A percentile compares a stretch with the other conserved stretches of the same genome.
These are phyloP conservation scores for Prorops nasuta DNA, from an alignment of 1,140 invertebrate species.

Conservation along the genomic window DNA sequence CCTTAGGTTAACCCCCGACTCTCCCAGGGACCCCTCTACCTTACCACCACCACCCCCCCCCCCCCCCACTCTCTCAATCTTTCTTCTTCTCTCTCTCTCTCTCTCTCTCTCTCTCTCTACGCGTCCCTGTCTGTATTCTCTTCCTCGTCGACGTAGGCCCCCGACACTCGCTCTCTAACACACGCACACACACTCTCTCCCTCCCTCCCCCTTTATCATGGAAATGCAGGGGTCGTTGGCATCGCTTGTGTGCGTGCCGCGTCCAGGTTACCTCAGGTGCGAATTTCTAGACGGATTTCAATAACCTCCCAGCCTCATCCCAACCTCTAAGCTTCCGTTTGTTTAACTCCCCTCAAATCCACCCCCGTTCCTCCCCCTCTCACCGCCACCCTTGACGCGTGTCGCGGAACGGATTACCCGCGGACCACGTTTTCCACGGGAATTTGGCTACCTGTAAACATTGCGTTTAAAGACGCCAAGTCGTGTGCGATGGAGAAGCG, in stretches of 20 bases:
- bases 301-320: neutral
- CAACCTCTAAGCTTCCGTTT: no score
- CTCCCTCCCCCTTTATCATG: conserved; percentile 20
- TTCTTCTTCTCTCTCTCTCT: neutral
- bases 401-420: no score
- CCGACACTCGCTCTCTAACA: neutral
- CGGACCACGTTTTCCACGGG: no score
- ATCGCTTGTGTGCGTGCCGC: neutral
- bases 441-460: no score
- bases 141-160: no score
- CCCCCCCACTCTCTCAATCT: neutral
- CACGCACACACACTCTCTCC: neutral
- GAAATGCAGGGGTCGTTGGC: conserved; percentile 19
- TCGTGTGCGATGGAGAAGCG: no score
- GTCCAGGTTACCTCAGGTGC: conserved; percentile 17
- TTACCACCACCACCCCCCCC: neutral
- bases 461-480: no score
- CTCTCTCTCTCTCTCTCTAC: neutral
- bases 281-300: conserved; percentile 19
- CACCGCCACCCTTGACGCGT: no score
- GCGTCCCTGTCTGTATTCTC: no score
- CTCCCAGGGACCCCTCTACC: neutral
- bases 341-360: no score
- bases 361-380: no score
- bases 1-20: neutral